phyloP scores from a whole-genome alignment of 2,888 invertebrate genomes.

The Melinaea menophilus region DNA sequence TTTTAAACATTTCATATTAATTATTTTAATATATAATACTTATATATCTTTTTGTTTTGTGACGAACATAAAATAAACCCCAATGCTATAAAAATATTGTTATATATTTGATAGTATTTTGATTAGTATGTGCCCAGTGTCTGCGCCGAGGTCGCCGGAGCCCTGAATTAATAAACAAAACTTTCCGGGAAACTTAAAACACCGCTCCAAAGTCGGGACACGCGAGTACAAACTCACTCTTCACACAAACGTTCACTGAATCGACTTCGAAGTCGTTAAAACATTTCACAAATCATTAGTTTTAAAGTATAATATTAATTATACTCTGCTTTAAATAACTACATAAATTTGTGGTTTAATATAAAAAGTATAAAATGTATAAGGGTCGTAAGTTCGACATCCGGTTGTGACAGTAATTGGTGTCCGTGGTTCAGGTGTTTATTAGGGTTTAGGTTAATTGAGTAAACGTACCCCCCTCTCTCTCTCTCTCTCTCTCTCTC shows the following conservation, averaged over 20 bases:
- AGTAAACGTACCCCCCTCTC: neutral
- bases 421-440: conserved; percentile 1
- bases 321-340: neutral
- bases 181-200: conserved; percentile 25
- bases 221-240: conserved; percentile 18
- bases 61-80: no score
- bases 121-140: neutral
- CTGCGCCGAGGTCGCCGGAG: conserved; percentile 11
- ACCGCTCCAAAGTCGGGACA: conserved; percentile 2
- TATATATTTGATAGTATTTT: neutral
- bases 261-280: conserved; percentile 7
- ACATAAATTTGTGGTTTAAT: no score
- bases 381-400: neutral
- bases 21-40: no score
- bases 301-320: neutral
- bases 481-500: no score
- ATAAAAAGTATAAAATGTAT: no score
- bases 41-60: no score
- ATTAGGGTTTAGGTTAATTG: conserved; percentile 7
- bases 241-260: conserved; percentile 24
- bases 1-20: no score
- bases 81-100: no score
- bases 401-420: neutral
- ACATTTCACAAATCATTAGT: neutral
- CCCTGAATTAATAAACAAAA: conserved; percentile 30